phyloP scores from a whole-genome alignment of 2,113 vertebrate species.

The Neodontobutis hainanensis region DNA sequence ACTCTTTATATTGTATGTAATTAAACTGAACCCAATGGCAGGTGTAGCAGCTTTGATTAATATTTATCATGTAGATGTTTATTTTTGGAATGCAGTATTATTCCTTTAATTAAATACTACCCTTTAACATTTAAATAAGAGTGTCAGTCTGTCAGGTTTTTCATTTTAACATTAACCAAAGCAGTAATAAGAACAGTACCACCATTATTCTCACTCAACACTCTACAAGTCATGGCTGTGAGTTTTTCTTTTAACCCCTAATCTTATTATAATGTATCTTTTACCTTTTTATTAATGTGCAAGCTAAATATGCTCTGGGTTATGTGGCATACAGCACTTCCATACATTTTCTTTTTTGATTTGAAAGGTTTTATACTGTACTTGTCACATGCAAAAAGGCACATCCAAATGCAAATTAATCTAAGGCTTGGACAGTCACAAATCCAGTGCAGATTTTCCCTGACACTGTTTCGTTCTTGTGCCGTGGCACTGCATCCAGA shows the following conservation, averaged over 20 bases:
- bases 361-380: neutral
- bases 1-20: neutral
- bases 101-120: constrained; percentile 3
- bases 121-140: neutral
- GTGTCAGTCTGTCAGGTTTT: too few species aligned
- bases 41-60: neutral
- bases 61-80: neutral
- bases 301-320: neutral
- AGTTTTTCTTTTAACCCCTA: too few species aligned
- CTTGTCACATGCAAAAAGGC: constrained; percentile 1
- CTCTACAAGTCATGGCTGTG: too few species aligned
- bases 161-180: too few species aligned
- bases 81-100: neutral
- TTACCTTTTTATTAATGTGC: neutral
- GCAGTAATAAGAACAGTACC: too few species aligned
- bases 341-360: neutral
- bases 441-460: constrained; percentile 2
- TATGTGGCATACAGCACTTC: neutral
- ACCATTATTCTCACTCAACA: too few species aligned
- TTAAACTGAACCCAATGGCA: neutral
- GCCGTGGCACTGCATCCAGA: neutral
- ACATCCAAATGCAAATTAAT: constrained; percentile 6
- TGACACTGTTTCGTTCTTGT: neutral
- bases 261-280: neutral
- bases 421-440: neutral